Evolutionary conservation across 2,888 invertebrate genomes (phyloP).

Genomic region (Lottia scabra): DNA sequence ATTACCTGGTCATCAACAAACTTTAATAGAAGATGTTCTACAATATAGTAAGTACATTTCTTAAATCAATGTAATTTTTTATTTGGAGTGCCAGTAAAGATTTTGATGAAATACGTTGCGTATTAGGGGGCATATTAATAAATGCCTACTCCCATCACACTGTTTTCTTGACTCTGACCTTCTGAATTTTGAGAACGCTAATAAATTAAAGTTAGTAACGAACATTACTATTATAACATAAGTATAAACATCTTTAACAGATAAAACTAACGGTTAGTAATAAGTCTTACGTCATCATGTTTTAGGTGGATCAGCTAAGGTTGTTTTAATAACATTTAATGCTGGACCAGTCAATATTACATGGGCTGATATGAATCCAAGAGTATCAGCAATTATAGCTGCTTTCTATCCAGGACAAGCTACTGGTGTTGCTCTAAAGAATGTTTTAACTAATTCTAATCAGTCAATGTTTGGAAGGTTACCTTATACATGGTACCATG

Average conservation of each 20-base stretch:
- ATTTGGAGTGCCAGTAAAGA: too few relatives aligned
- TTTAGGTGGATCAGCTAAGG: neutral
- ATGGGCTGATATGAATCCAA: constrained; percentile 30
- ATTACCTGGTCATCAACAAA: constrained; percentile 53
- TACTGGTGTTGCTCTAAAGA: constrained; percentile 52
- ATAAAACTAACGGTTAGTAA: too few relatives aligned
- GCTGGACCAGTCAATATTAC: constrained; percentile 47
- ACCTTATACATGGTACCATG: constrained; percentile 60
- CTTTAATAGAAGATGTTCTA: constrained; percentile 50
- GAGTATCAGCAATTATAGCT: constrained; percentile 47
- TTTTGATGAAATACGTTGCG: too few relatives aligned
- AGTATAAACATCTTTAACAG: too few relatives aligned
- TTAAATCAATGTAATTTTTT: too few relatives aligned
- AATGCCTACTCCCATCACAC: too few relatives aligned
- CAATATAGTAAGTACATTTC: constrained; percentile 25
- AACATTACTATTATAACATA: too few relatives aligned
- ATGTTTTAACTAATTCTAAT: constrained; percentile 52
- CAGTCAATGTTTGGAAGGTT: constrained; percentile 57
- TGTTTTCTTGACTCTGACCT: too few relatives aligned
- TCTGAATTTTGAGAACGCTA: too few relatives aligned
- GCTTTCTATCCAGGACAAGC: constrained; percentile 63
- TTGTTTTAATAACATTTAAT: constrained; percentile 51
- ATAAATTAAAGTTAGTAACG: too few relatives aligned
- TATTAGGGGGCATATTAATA: too few relatives aligned
- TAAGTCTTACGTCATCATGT: too few relatives aligned